A percentile compares a stretch with the other conserved stretches of the same genome.
phyloP scores from a whole-genome alignment of 2,888 invertebrate genomes.

The Dynastes maya region DNA sequence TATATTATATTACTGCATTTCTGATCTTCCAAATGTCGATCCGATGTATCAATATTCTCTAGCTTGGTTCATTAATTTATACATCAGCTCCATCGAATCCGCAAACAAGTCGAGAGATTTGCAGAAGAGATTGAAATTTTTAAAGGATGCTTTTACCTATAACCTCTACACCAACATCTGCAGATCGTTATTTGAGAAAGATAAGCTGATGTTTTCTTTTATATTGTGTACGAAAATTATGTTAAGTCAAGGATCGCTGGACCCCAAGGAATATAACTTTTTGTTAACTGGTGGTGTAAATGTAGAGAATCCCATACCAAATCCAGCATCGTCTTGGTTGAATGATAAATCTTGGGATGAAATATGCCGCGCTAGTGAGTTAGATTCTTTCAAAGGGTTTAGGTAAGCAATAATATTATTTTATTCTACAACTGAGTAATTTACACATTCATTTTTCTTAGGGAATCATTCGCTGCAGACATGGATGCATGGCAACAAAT shows the following conservation, averaged over 20 bases:
- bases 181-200: slow-evolving; percentile 88
- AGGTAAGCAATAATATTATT: slow-evolving; percentile 11
- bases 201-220: slow-evolving; percentile 88
- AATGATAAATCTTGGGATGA: slow-evolving; percentile 86
- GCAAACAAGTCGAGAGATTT: slow-evolving; percentile 82
- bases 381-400: slow-evolving; percentile 74
- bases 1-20: slow-evolving; percentile 86
- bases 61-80: slow-evolving; percentile 89
- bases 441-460: slow-evolving; percentile 55
- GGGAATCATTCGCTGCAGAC: slow-evolving; percentile 73
- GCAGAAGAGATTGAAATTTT: slow-evolving; percentile 79
- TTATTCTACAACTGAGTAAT: neutral
- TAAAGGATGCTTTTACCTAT: slow-evolving; percentile 84
- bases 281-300: slow-evolving; percentile 85
- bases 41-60: slow-evolving; percentile 93
- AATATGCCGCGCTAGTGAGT: slow-evolving; percentile 77
- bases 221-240: slow-evolving; percentile 83
- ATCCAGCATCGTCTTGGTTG: slow-evolving; percentile 81
- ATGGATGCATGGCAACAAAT: slow-evolving; percentile 76
- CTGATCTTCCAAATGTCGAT: slow-evolving; percentile 87
- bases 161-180: slow-evolving; percentile 88
- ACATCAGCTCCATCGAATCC: slow-evolving; percentile 83
- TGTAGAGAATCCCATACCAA: slow-evolving; percentile 77
- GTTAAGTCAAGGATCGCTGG: slow-evolving; percentile 74
- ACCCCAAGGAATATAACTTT: slow-evolving; percentile 78